Evolutionary conservation across 1,140 invertebrate genomes (phyloP), one percentile per base, ranked within the genome.

Genomic region (Sinonovacula constricta): DNA sequence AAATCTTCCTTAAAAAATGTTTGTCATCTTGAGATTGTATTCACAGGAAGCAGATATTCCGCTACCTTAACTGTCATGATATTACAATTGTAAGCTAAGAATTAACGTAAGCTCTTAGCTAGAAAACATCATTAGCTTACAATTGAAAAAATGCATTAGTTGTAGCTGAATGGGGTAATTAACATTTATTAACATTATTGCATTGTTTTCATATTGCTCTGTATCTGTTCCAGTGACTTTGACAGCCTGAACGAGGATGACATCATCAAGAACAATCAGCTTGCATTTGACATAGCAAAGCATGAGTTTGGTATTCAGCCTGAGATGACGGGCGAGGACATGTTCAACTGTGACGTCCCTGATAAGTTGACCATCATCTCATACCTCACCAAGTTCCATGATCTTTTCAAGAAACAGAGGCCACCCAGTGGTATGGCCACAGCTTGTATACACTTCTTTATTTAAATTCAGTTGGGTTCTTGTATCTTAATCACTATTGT

Each of bases 381-480:
- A 54, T 98, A 97, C 88, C 91, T 97, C 53, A 94, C 95, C n/a
- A 95, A 96, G 92, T 93, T 97, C 80, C 97, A 96, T 88, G 95
- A 97, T 86, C 93, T 84, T 49, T 88, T 90, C 81, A 88, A 84
- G 70, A 84, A 84, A 15, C 85, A 90, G 65, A 74, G 83, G 45
- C 74, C 83, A 33, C 82, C 85, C 2, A 86, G 81, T 60, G 75
- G 89, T 90, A 74, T 75, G 88, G 83, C 34, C 22, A 10, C 54
- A n/a, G n/a, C n/a, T n/a, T n/a, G n/a, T n/a, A n/a, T n/a, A n/a
- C n/a, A n/a, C n/a, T n/a, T n/a, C n/a, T n/a, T n/a, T n/a, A n/a
- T n/a, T n/a, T n/a, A n/a, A n/a, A n/a, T n/a, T n/a, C n/a, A n/a
- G n/a, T n/a, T n/a, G n/a, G n/a, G n/a, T n/a, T n/a, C n/a, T n/a